Conservation (phyloP, 1,140 invertebrate species). For the Leptopilina boulardi region DNA sequence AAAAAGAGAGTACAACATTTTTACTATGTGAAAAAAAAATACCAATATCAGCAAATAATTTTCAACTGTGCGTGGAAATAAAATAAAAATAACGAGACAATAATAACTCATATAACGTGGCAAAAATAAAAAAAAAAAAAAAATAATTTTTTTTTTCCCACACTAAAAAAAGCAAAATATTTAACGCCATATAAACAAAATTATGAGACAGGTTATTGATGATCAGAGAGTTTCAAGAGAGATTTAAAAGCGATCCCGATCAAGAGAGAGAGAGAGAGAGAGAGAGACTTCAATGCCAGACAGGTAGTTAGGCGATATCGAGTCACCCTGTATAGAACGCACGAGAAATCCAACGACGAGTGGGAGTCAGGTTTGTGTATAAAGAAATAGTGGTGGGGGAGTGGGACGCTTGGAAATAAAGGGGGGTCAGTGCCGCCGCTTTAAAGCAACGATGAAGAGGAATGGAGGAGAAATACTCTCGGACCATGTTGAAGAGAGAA, state of each 20-base stretch:
- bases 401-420: constrained; percentile 46
- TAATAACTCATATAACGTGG: no score
- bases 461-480: constrained; percentile 12
- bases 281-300: constrained; percentile 57
- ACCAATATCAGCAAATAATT: no score
- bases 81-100: no score
- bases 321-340: constrained; percentile 55
- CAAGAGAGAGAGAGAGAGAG: constrained; percentile 42
- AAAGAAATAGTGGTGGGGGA: constrained; percentile 36
- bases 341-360: constrained; percentile 41
- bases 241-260: constrained; percentile 14
- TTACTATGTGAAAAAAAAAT: no score
- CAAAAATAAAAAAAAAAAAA: no score
- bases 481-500: background rate
- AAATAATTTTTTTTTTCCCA: background rate
- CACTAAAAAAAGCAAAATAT: background rate
- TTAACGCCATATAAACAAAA: background rate
- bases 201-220: constrained; percentile 16
- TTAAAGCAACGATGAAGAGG: constrained; percentile 44
- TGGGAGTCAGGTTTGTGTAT: constrained; percentile 48
- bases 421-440: constrained; percentile 32
- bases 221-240: constrained; percentile 4
- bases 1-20: no score
- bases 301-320: constrained; percentile 52
- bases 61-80: no score